Evolutionary conservation across 2,113 vertebrate genomes (phyloP).

Genomic region (Burhinus bistriatus): DNA sequence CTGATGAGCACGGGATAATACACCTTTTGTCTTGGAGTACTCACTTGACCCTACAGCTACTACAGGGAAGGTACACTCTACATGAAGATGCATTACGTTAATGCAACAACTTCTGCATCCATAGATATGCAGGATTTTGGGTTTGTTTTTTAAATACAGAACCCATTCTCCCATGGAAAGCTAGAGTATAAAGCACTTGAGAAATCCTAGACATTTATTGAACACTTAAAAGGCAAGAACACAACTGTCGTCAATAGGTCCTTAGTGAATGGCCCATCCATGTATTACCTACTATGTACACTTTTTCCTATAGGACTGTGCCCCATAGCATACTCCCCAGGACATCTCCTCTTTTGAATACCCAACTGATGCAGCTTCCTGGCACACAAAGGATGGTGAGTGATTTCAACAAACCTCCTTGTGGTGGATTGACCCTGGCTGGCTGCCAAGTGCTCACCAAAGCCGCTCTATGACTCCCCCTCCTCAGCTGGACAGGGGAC

Average conservation of each 20-base stretch:
- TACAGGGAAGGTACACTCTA: background rate
- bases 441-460: background rate
- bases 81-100: background rate
- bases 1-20: background rate
- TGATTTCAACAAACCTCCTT: background rate
- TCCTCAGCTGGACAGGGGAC: background rate
- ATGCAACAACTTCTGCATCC: background rate
- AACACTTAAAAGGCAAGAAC: background rate
- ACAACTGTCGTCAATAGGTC: background rate
- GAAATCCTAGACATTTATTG: background rate
- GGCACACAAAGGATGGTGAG: background rate
- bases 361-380: background rate
- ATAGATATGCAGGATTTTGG: background rate
- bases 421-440: background rate
- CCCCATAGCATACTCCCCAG: background rate
- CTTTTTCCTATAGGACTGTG: background rate
- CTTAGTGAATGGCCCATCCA: background rate
- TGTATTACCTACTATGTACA: background rate
- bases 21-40: background rate
- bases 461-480: background rate
- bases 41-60: background rate
- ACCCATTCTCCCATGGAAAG: background rate
- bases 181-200: background rate
- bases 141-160: background rate
- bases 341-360: background rate